These are phyloP conservation scores for Ammospiza nelsoni DNA, from an alignment of 2,113 vertebrate species.

Conservation along the genomic window DNA sequence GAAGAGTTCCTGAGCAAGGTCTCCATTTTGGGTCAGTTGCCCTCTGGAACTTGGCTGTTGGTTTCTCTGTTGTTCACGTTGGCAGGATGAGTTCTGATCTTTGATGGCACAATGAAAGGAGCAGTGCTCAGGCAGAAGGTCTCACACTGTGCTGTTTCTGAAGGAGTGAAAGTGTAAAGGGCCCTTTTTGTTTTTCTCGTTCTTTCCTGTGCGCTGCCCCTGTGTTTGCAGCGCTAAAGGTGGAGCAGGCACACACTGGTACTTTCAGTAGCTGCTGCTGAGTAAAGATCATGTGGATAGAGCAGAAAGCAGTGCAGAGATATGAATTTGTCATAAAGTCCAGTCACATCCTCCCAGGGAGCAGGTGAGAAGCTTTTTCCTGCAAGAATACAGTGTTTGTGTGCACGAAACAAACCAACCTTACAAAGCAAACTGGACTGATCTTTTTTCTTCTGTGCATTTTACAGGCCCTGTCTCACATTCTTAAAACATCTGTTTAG, in stretches of 20 bases:
- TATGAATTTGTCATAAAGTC: background rate
- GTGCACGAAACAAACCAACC: background rate
- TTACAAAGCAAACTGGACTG: background rate
- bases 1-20: constrained; percentile 98
- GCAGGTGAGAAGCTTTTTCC: constrained; percentile 1
- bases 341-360: background rate
- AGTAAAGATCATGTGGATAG: background rate
- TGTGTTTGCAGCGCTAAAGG: background rate
- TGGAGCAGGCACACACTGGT: background rate
- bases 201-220: background rate
- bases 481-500: constrained; percentile 71
- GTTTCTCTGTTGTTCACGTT: background rate
- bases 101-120: background rate
- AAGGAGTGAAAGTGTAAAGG: background rate
- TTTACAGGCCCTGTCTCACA: constrained; percentile 43
- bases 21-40: constrained; percentile 92
- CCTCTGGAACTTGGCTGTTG: background rate
- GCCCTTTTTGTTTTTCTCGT: background rate
- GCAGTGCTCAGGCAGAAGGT: background rate
- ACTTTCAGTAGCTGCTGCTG: background rate
- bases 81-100: background rate
- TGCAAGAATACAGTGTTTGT: background rate
- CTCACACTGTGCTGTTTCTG: background rate
- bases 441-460: background rate
- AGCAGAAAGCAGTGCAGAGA: background rate